Evolutionary conservation across 1,140 invertebrate genomes (phyloP), one percentile per base, ranked within the genome.

Genomic region (Ectropis grisescens): DNA sequence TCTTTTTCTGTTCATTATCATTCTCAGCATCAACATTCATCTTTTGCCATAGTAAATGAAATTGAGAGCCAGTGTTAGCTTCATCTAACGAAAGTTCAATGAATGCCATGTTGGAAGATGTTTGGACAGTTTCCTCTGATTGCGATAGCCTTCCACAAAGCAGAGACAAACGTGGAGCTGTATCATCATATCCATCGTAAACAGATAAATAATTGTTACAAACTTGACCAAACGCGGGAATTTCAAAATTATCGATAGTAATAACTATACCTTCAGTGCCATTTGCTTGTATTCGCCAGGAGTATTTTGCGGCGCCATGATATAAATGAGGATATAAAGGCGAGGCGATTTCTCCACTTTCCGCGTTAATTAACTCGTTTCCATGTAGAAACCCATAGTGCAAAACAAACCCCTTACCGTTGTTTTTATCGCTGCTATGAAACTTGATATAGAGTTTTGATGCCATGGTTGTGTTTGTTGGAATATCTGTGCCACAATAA

Each of bases 371-470:
- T 5, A 93, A 68, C 24, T 88, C 84, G 52, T 87, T 87, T 2
- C 86, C 85, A 53, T 85, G 85, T 10, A 86, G 71, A 47, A 92
- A 83, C 33, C 69, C 84, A 60, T 91, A 98, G 40, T 89, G 85
- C 1, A 88, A 89, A 10, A 88, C 53, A 29, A 98, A 98, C 29
- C 96, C 95, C 47, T 79, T 74, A 1, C 82, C 88, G 2, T 87
- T 87, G 2, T 82, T 82, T 19, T 85, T 79, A 10, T 82, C 79
- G 56, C 91, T 86, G 46, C 90, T 93, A 42, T 89, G 87, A 61
- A 98, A 98, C 61, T 91, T 91, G 1, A 98, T 82, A 89, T 92
- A 97, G 2, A 96, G 54, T 16, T 76, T 82, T 9, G 84, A 58
- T 1, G 71, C 71, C 1, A 85, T 67, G 0, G 82, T 86, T 0